Evolutionary conservation across 2,888 invertebrate genomes (phyloP), one percentile per base, ranked within the genome.

Genomic region (Plebejus anna): DNA sequence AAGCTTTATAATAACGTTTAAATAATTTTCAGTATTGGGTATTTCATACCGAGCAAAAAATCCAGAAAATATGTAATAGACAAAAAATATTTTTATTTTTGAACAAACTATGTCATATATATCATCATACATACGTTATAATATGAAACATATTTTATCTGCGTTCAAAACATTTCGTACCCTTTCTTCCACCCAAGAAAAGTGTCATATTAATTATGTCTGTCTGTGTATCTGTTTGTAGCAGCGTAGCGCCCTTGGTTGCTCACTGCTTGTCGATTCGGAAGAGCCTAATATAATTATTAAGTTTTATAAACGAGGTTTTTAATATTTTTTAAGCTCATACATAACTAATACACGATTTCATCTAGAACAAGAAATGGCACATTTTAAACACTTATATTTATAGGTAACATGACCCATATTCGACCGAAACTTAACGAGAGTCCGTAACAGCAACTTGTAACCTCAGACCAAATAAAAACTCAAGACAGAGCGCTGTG

Each of bases 391-490:
- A 66, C 22, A 36, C 32, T 66, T 66, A 32, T 66, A 47, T 4
- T 55, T 72, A 47, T 22, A 72, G 22, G 72, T 42, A 72, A 72
- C 72, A 47, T 47, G 9, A 72, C 42, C 42, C 47, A 47, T 11
- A 9, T 59, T 61, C 11, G 61, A 61, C 9, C 11, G 61, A 77
- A 77, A 76, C 70, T 78, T 75, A 79, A 77, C 36, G 75, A 76
- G 66, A 75, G 81, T 81, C 82, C 80, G 82, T 80, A 80, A 80
- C 78, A 80, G 81, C 80, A 82, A 84, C 22, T 22, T 22, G 22
- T 22, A 22, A 22, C 22, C 22, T 22, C 22, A 22, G 22, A 22
- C 22, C 22, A 22, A 22, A 22, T 22, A 22, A 22, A 22, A 22
- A 22, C 22, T 22, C 22, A 22, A 22, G 22, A 22, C 22, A 22